A percentile compares a stretch with the other conserved stretches of the same genome.
phyloP scores from a whole-genome alignment of 2,888 invertebrate genomes.

The Lasioglossum villosulum region DNA sequence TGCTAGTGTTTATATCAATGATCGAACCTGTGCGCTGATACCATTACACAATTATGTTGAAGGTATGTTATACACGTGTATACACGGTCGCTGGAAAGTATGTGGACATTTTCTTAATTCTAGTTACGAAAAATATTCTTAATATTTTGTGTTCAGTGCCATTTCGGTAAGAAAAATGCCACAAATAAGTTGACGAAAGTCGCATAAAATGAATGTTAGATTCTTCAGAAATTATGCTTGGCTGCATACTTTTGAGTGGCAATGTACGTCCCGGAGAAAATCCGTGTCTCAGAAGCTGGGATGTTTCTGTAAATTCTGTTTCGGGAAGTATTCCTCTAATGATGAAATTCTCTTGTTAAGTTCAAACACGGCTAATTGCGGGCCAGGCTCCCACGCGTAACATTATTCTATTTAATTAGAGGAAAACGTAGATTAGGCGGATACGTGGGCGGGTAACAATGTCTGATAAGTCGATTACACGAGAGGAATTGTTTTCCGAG shows the following conservation, averaged over 20 bases:
- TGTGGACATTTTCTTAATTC: not conserved
- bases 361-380: not conserved
- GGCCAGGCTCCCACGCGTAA: slow-evolving; percentile 13
- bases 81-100: not conserved
- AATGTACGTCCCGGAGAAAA: slow-evolving; percentile 16
- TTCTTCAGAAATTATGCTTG: not conserved
- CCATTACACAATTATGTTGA: too few relatives aligned
- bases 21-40: too few relatives aligned
- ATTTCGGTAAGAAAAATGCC: too few relatives aligned
- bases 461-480: slow-evolving; percentile 13
- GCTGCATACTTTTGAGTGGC: not conserved
- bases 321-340: slow-evolving; percentile 3
- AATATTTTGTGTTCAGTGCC: too few relatives aligned
- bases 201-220: not conserved
- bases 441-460: not conserved
- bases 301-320: slow-evolving; percentile 11
- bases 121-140: not conserved
- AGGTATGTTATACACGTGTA: not conserved
- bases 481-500: slow-evolving; percentile 1
- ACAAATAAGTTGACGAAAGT: not conserved
- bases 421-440: slow-evolving; percentile 5
- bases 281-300: not conserved
- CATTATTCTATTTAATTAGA: slow-evolving; percentile 16
- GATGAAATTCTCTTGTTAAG: slow-evolving; percentile 11
- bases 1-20: too few relatives aligned